Base-by-base conservation (phyloP, 2,888 invertebrate genomes). In the Brenthis daphne region DNA sequence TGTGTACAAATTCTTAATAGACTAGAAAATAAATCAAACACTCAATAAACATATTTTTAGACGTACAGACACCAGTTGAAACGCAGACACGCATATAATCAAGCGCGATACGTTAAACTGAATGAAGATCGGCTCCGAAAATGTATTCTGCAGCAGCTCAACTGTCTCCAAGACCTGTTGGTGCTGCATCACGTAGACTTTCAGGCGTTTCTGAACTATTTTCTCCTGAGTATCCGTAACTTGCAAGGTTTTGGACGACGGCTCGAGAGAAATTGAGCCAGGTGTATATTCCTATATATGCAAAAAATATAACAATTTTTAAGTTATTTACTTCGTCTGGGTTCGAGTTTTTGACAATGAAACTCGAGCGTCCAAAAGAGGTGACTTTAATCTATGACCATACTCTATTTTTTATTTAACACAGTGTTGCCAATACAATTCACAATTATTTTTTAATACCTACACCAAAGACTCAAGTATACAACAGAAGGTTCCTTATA, bases 81-180 rank as follows among this genome's bases (percentile, higher is more conserved):
- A 92, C 1, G 93, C 93, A 4, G 93, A 91, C n/a, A 91, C 91
- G 71, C 94, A 94, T 29, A 94, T 93, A 64, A 94, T 93, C 74
- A 93, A 79, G 6, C 93, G 86, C 0, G 94, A 93, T 0, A 93
- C 91, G 3, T 85, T 82, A 77, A 94, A 90, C 80, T 94, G 94
- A n/a, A 85, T 82, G 77, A 94, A 92, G 66, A 89, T 88, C 0
- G 90, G 87, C 64, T 82, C 83, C 0, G 92, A 90, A 82, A 93
- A 93, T 77, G 90, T 88, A 20, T 75, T 61, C 77, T 93, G 89
- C 67, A 93, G 77, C 66, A 82, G 81, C 3, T 53, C 71, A 0
- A 82, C 83, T 0, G 87, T 78, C 4, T 74, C 75, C 75, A 92
- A 74, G n/a, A 85, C 81, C 6, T 77, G 76, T 78, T 89, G 90